phyloP scores from a whole-genome alignment of 2,113 vertebrate species.

The Hippocampus mohnikei region DNA sequence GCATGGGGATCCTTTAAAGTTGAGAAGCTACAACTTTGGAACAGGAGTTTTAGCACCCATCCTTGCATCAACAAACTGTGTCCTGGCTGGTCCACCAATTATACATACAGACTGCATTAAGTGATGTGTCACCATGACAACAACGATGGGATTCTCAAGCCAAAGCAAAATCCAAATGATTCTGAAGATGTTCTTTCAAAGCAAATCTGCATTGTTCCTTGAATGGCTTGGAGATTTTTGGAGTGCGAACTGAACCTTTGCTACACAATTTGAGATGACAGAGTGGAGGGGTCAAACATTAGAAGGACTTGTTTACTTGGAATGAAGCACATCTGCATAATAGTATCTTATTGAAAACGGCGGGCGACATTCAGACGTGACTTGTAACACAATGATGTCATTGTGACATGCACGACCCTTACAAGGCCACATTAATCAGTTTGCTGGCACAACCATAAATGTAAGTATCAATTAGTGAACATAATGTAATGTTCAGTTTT shows the following conservation, averaged over 20 bases:
- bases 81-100: background rate
- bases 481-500: background rate
- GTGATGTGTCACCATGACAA: background rate
- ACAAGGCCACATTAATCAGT: background rate
- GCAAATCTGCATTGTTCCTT: background rate
- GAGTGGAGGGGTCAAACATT: background rate
- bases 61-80: background rate
- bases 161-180: background rate
- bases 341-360: background rate
- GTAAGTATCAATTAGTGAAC: background rate
- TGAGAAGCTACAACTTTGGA: background rate
- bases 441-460: background rate
- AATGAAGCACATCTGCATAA: background rate
- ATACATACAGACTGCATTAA: background rate
- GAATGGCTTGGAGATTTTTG: background rate
- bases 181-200: background rate
- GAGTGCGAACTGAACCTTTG: background rate
- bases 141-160: background rate
- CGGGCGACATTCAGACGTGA: background rate
- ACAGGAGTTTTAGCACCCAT: background rate
- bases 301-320: background rate
- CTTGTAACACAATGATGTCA: background rate
- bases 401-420: background rate
- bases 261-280: background rate
- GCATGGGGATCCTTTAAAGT: too few species aligned